Conservation (phyloP, 2,797 vertebrate species). For the Enteromius unitaeniatus region DNA sequence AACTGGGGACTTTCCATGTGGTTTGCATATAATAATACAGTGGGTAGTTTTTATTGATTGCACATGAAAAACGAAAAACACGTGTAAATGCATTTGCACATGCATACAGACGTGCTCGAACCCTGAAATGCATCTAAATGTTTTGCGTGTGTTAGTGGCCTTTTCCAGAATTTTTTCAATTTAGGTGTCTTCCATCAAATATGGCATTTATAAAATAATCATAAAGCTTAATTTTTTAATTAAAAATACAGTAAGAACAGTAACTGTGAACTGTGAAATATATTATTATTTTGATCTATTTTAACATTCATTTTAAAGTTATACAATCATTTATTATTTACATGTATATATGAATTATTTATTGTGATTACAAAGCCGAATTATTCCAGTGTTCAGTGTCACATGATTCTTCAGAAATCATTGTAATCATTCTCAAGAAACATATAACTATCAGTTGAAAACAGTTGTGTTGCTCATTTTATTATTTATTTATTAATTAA, state of each 20-base stretch:
- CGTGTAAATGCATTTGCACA: conserved; percentile 8
- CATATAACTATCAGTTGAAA: not conserved
- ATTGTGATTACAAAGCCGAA: not conserved
- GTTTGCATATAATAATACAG: conserved; percentile 46
- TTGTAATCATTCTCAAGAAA: not conserved
- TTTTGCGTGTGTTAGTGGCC: not conserved
- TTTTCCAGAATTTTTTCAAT: not conserved
- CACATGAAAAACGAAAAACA: conserved; percentile 14
- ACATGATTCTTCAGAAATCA: not conserved
- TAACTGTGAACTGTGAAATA: not conserved
- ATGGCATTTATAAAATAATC: not conserved
- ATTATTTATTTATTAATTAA: too few species aligned
- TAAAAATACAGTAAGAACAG: not conserved
- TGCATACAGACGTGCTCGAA: not conserved
- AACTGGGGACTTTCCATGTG: conserved; percentile 16
- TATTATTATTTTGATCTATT: not conserved
- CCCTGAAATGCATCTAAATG: not conserved
- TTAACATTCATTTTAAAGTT: not conserved
- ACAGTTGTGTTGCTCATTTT: too few species aligned
- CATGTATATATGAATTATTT: not conserved
- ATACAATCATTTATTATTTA: not conserved
- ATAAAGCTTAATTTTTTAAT: not conserved
- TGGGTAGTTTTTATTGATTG: conserved; percentile 24
- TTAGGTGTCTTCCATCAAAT: not conserved
- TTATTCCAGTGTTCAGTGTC: not conserved